These are phyloP conservation scores for Grapholita molesta DNA, from an alignment of 1,140 invertebrate species.

Conservation along the genomic window DNA sequence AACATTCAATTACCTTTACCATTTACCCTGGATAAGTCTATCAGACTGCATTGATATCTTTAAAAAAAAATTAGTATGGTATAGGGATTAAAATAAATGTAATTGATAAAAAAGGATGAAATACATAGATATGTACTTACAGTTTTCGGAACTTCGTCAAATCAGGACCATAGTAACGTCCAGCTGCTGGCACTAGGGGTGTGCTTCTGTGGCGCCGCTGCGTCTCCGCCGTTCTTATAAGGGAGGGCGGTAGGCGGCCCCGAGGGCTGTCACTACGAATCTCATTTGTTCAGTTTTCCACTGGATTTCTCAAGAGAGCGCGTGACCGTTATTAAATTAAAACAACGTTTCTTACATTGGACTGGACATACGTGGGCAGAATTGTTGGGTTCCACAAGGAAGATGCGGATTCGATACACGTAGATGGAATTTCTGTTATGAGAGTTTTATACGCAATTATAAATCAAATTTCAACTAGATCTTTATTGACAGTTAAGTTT, in stretches of 20 bases:
- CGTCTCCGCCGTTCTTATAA: conserved; percentile 34
- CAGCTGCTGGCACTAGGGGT: not conserved
- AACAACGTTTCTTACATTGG: conserved; percentile 55
- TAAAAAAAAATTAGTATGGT: no score
- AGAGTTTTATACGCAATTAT: no score
- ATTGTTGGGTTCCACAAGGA: conserved; percentile 1
- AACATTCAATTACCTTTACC: no score
- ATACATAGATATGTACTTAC: conserved; percentile 19
- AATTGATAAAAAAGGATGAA: not conserved
- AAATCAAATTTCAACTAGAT: no score
- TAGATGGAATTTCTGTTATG: not conserved
- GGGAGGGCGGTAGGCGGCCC: conserved; percentile 32
- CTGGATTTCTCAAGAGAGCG: conserved; percentile 39
- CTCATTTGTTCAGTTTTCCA: conserved; percentile 43
- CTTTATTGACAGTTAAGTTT: no score
- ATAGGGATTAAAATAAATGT: not conserved
- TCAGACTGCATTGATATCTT: no score
- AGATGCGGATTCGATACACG: not conserved
- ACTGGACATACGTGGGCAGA: conserved; percentile 28
- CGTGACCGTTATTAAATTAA: conserved; percentile 71
- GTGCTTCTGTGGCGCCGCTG: conserved; percentile 21
- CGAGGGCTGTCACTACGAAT: conserved; percentile 55
- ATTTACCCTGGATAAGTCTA: no score
- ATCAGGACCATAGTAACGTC: conserved; percentile 15
- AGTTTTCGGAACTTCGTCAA: not conserved